Conservation (phyloP, 2,113 vertebrate genomes). For the Apteryx mantelli region DNA sequence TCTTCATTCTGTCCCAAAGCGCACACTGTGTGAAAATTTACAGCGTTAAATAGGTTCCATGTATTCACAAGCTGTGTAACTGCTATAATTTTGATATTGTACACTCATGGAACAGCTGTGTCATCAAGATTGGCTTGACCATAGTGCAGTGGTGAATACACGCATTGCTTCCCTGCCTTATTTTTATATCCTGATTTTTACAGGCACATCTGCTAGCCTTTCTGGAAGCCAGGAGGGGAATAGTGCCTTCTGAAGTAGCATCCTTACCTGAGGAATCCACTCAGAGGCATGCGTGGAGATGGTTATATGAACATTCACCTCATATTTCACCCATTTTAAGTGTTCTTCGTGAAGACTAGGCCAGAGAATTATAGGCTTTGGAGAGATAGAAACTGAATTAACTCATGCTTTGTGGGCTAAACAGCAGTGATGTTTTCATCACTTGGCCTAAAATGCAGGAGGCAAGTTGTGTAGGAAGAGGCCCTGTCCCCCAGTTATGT, state of each 20-base stretch:
- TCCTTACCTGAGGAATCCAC: neutral
- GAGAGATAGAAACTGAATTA: slow-evolving; percentile 12
- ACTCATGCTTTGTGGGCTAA: slow-evolving; percentile 24
- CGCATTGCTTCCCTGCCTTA: neutral
- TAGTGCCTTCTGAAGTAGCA: neutral
- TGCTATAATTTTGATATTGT: neutral
- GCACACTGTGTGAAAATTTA: rapidly evolving
- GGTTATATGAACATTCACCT: neutral
- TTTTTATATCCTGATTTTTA: neutral
- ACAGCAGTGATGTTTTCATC: slow-evolving; percentile 2
- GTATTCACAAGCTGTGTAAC: neutral
- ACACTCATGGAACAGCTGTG: neutral
- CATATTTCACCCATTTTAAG: neutral
- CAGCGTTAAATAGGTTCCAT: rapidly evolving
- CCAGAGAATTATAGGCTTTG: slow-evolving; percentile 10
- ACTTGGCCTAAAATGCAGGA: neutral
- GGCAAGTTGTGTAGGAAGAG: neutral
- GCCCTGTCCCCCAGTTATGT: neutral
- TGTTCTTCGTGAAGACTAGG: neutral
- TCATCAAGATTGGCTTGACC: neutral
- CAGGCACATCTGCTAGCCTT: neutral
- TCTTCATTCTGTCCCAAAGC: neutral
- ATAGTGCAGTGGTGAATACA: neutral
- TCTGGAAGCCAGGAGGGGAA: neutral
- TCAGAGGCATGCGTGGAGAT: neutral